These are phyloP conservation scores for Hydropsyche betteni DNA, from an alignment of 2,888 invertebrate genomes.

Conservation along the genomic window DNA sequence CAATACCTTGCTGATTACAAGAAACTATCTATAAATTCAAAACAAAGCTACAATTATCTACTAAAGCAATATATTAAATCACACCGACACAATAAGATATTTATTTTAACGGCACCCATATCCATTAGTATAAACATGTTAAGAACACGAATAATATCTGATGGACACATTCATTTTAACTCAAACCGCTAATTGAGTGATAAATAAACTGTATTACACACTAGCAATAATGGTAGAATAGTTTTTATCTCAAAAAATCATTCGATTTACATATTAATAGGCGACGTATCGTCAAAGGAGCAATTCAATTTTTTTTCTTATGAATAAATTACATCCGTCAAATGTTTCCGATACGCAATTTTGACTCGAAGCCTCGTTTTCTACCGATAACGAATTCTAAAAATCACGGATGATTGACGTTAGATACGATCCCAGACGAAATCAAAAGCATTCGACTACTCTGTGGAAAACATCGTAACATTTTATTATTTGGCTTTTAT, in stretches of 20 bases:
- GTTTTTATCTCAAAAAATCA: slow-evolving; percentile 10
- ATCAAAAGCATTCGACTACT: neutral
- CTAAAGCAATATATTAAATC: too few relatives aligned
- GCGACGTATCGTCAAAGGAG: neutral
- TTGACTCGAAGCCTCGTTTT: neutral
- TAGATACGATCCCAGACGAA: neutral
- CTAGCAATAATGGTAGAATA: neutral
- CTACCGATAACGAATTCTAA: neutral
- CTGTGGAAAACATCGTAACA: neutral
- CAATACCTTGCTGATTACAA: too few relatives aligned
- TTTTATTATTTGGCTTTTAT: slow-evolving; percentile 10
- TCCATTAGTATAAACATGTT: neutral
- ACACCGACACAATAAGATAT: neutral
- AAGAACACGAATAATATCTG: neutral
- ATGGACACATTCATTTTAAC: neutral
- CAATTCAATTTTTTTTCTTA: neutral
- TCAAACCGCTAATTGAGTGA: slow-evolving; percentile 15
- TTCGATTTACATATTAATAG: slow-evolving; percentile 25
- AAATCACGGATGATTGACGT: slow-evolving; percentile 25
- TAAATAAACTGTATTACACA: slow-evolving; percentile 19
- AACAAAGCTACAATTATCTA: too few relatives aligned
- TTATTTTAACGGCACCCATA: neutral
- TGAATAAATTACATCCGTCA: slow-evolving; percentile 21
- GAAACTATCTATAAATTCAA: too few relatives aligned
- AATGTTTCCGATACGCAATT: neutral